Base-by-base conservation (phyloP, 2,113 vertebrate genomes). In the Oryzias javanicus region DNA sequence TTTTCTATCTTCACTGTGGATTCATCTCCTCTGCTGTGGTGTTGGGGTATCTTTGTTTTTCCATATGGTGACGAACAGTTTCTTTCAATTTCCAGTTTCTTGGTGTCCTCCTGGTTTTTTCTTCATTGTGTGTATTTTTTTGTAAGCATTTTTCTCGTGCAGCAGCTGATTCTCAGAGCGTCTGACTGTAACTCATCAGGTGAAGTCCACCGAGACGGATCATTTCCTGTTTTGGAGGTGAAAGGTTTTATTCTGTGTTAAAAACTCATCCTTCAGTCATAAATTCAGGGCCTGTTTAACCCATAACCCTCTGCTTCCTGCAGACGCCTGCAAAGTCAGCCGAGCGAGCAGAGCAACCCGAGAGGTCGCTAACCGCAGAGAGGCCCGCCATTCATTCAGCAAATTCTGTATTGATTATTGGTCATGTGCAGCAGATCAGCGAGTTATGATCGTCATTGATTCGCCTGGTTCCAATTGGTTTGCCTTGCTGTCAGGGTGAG, bases 271-370 rank as follows among this genome's bases (percentile, higher is more conserved):
- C 59, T 51, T 55, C 58, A 49, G 4, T 24, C 53, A 25, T 56
- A 55, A 54, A 49, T 49, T 49, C 58, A 54, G 1, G 27, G 24
- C 63, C 50, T 7, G 29, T 29, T 61, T 49, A 18, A 52, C 66
- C 71, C 65, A 78, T 44, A 49, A 62, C 58, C 65, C 66, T 61
- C 52, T 60, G 57, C 70, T 62, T 63, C 62, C 47, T 57, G 75
- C 7, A 1, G 51, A 17, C 35, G 4, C 17, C 42, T 16, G 35
- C 17, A 14, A 42, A 49, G 44, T 59, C 45, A 40, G 20, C 16
- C 13, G 44, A 47, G 42, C 42, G 42, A 44, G 42, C 16, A 4
- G 46, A 47, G 42, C 42, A 4, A 44, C 4, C 6, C 4, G 46
- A 47, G 25, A 27, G 20, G 16, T n/a, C 27, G 12, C 6, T 6